A percentile compares a stretch with the other conserved stretches of the same genome.
These are phyloP conservation scores for Mesorhabditis belari DNA, from an alignment of 2,888 invertebrate species.

Conservation along the genomic window DNA sequence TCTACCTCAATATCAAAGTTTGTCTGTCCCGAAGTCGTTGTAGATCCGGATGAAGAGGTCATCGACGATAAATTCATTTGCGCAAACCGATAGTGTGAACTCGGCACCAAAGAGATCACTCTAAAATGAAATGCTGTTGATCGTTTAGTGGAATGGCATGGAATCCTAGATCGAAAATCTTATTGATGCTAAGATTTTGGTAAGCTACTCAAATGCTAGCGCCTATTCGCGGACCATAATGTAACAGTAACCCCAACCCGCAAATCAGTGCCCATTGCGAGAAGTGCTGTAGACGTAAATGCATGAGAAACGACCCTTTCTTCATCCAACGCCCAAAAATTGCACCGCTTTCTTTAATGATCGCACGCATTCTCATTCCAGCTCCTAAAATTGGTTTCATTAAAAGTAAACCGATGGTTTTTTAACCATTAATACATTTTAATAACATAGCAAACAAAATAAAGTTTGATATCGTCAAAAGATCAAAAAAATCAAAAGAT, in stretches of 20 bases:
- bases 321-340: too few species aligned
- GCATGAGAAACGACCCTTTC: constrained; percentile 89
- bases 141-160: too few species aligned
- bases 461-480: too few species aligned
- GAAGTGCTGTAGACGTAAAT: constrained; percentile 82
- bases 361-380: constrained; percentile 88
- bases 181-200: not conserved
- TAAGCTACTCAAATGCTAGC: constrained; percentile 27
- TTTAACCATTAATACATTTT: too few species aligned
- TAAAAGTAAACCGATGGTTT: too few species aligned
- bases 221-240: constrained; percentile 63
- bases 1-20: too few species aligned
- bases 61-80: constrained; percentile 80
- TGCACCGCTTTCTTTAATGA: constrained; percentile 99
- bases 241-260: too few species aligned
- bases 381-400: constrained; percentile 58
- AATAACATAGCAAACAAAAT: too few species aligned
- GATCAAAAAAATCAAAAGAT: too few species aligned
- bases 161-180: too few species aligned
- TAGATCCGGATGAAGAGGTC: constrained; percentile 93
- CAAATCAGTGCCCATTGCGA: constrained; percentile 72
- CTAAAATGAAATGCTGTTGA: constrained; percentile 47
- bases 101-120: constrained; percentile 65
- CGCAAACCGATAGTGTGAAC: constrained; percentile 73
- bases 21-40: too few species aligned